Conservation (phyloP, 2,888 invertebrate species). For the Coleophora deauratella region DNA sequence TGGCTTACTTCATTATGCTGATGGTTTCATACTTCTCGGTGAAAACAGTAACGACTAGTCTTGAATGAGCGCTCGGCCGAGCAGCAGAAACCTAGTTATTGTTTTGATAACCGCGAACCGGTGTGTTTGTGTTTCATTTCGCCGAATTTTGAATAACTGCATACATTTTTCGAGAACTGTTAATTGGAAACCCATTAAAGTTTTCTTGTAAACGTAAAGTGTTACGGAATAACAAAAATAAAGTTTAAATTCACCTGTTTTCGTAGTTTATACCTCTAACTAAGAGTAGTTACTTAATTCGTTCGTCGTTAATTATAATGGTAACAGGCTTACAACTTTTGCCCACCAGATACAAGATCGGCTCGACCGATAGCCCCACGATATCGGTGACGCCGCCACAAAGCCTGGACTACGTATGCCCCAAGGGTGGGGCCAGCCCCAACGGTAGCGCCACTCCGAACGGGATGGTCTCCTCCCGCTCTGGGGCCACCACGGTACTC, state of each 20-base stretch:
- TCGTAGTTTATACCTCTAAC: no score
- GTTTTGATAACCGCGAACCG: no score
- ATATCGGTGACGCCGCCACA: conserved; percentile 63
- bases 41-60: neutral
- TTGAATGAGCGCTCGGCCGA: neutral
- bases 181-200: no score
- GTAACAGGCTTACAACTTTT: neutral
- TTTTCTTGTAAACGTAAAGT: no score
- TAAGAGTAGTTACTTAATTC: no score
- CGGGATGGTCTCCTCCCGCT: conserved; percentile 49
- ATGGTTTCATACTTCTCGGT: neutral
- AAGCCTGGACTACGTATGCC: conserved; percentile 59
- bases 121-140: no score
- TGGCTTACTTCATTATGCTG: no score
- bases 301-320: no score
- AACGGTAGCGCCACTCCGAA: conserved; percentile 62
- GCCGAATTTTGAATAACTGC: no score
- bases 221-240: neutral
- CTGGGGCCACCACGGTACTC: conserved; percentile 56
- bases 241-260: neutral
- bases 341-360: conserved; percentile 49
- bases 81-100: no score
- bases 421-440: conserved; percentile 53
- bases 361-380: conserved; percentile 60
- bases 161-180: no score